A percentile compares a stretch with the other conserved stretches of the same genome.
These are phyloP conservation scores for Galaxea fascicularis DNA, from an alignment of 92 coral and sea anemone species.

Conservation along the genomic window DNA sequence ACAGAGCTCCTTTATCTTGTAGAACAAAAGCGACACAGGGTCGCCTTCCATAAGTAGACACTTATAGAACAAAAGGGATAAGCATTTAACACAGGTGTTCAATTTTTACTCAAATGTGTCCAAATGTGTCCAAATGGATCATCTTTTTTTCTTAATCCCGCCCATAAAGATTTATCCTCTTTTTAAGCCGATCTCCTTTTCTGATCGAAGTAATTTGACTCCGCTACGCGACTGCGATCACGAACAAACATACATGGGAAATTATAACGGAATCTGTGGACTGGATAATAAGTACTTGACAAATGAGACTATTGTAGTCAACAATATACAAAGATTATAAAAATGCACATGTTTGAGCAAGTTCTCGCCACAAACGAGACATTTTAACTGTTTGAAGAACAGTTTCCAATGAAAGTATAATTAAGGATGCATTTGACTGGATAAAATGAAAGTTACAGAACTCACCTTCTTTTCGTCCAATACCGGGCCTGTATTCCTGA, in stretches of 20 bases:
- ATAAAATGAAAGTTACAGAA: background rate
- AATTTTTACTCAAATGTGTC: too few species aligned
- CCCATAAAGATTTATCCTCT: background rate
- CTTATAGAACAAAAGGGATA: too few species aligned
- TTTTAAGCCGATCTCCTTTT: conserved; percentile 23
- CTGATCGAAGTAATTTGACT: background rate
- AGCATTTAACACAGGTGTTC: too few species aligned
- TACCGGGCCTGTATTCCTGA: conserved; percentile 85
- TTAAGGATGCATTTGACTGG: background rate
- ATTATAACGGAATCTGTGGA: background rate
- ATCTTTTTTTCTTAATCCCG: background rate
- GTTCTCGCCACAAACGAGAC: background rate
- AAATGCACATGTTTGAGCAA: background rate
- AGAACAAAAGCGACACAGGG: too few species aligned
- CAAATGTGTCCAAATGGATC: background rate
- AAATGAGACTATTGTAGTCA: background rate
- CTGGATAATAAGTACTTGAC: conserved; percentile 21
- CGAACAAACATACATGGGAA: background rate
- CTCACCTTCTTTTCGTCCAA: conserved; percentile 96
- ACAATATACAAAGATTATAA: conserved; percentile 13
- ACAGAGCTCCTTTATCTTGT: too few species aligned
- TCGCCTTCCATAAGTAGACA: too few species aligned
- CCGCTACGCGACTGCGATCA: background rate
- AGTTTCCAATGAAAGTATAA: background rate
- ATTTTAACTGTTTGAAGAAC: background rate